Conservation (phyloP, 2,113 vertebrate genomes). For the Archilochus colubris region DNA sequence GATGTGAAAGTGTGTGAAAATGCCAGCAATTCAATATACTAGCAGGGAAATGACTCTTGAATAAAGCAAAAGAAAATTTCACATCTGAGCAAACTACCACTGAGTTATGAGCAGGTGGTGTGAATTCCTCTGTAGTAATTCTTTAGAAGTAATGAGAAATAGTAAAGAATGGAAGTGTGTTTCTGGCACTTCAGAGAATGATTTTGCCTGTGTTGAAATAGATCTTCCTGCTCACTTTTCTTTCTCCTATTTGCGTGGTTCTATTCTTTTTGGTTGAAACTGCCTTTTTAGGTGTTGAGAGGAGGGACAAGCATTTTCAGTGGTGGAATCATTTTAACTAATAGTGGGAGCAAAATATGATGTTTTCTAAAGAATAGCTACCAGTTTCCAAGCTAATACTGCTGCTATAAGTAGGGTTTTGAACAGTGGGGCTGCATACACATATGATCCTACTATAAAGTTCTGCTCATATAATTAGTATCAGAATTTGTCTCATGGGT, state of each 20-base stretch:
- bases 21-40: background rate
- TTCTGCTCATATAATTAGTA: background rate
- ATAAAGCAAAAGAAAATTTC: background rate
- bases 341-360: rapidly evolving
- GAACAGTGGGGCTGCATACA: background rate
- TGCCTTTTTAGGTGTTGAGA: background rate
- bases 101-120: background rate
- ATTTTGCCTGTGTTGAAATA: background rate
- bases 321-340: background rate
- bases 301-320: background rate
- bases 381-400: background rate
- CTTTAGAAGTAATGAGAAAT: background rate
- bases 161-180: background rate
- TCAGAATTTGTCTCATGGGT: background rate
- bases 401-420: background rate
- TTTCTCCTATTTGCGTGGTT: background rate
- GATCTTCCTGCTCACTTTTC: background rate
- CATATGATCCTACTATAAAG: background rate
- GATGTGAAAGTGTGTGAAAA: background rate
- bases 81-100: background rate
- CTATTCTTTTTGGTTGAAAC: background rate
- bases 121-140: background rate
- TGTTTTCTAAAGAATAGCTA: background rate
- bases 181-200: background rate
- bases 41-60: background rate